Evolutionary conservation across 2,113 vertebrate genomes (phyloP).

Genomic region (Tachysurus vachellii): DNA sequence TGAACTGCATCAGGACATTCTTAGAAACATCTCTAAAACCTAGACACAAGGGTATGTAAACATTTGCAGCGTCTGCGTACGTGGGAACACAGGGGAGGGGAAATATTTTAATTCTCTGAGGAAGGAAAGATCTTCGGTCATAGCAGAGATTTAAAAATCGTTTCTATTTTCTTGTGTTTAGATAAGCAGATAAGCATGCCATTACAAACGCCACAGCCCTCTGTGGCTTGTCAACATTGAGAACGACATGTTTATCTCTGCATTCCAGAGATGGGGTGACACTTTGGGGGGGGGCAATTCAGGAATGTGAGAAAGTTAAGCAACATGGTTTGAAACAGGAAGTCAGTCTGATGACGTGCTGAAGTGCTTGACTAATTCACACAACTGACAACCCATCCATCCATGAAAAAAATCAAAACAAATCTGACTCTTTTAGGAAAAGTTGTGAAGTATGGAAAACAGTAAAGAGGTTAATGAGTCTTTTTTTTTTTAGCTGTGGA

Average conservation of each 20-base stretch:
- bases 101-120: neutral
- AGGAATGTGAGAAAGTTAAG: neutral
- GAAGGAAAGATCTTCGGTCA: neutral
- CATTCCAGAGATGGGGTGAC: neutral
- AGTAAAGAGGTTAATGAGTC: neutral
- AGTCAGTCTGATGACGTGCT: neutral
- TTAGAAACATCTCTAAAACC: neutral
- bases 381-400: neutral
- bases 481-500: neutral
- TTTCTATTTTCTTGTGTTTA: slow-evolving; percentile 3
- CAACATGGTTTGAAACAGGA: neutral
- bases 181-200: slow-evolving; percentile 30
- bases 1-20: neutral
- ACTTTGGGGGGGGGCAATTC: neutral
- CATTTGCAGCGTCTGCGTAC: neutral
- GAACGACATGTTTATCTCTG: neutral
- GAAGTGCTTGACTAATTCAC: neutral
- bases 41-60: neutral
- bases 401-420: neutral
- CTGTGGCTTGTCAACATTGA: neutral
- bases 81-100: neutral
- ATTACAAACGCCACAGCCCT: neutral
- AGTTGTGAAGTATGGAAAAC: neutral
- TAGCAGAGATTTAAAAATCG: neutral
- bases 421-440: neutral